Evolutionary conservation across 2,888 invertebrate species (phyloP).

Genomic region (Tetrapedia diversipes): DNA sequence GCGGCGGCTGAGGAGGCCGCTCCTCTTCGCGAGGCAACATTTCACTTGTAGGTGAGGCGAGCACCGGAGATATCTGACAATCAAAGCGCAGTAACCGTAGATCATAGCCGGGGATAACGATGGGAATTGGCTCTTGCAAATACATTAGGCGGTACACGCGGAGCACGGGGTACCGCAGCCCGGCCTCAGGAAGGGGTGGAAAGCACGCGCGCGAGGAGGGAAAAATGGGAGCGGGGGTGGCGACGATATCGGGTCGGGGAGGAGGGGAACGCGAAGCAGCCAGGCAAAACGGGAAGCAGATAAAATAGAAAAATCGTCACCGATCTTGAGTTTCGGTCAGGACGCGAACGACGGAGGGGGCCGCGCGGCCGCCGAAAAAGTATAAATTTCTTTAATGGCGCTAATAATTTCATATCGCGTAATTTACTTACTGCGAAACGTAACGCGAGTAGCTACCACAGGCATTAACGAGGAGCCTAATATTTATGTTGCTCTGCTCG

Average conservation of each 20-base stretch:
- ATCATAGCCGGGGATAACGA: constrained; percentile 81
- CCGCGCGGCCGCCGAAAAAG: constrained; percentile 73
- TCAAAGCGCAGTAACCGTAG: constrained; percentile 81
- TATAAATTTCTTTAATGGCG: constrained; percentile 83
- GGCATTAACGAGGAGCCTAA: constrained; percentile 83
- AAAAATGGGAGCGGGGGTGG: constrained; percentile 23
- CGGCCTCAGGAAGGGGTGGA: constrained; percentile 55
- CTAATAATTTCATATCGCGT: constrained; percentile 83
- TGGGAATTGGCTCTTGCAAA: constrained; percentile 81
- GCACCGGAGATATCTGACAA: constrained; percentile 68
- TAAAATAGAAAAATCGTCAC: constrained; percentile 81
- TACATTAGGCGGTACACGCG: constrained; percentile 78
- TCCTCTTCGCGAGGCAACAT: constrained; percentile 39
- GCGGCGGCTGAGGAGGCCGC: not conserved
- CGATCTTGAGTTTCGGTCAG: constrained; percentile 57
- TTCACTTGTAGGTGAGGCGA: constrained; percentile 50
- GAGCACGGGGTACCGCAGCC: constrained; percentile 44
- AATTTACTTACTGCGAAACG: constrained; percentile 83
- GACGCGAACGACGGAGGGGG: constrained; percentile 51
- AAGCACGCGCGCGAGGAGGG: constrained; percentile 51
- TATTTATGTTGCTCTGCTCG: constrained; percentile 82
- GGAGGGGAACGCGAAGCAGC: constrained; percentile 41
- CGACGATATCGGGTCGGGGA: constrained; percentile 56
- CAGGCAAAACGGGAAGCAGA: constrained; percentile 70
- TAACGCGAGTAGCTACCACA: constrained; percentile 83